A percentile compares a stretch with the other conserved stretches of the same genome.
Evolutionary conservation across 1,140 invertebrate species (phyloP).

Genomic region (Cydia pomonella): DNA sequence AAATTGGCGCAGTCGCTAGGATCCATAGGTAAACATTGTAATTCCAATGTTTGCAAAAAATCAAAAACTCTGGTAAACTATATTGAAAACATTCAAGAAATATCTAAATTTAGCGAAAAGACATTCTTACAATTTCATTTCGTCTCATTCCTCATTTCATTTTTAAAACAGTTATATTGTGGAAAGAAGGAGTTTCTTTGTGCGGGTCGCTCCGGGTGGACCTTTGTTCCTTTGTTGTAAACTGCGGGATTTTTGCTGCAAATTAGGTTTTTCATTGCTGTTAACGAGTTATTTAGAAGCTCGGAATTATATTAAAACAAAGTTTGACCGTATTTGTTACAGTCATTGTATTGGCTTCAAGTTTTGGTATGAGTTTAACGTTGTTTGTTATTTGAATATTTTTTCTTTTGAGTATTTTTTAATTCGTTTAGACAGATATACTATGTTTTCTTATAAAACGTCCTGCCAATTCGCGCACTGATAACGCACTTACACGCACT

Average conservation of each 20-base stretch:
- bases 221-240: slow-evolving; percentile 23
- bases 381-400: slow-evolving; percentile 1
- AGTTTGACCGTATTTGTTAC: slow-evolving; percentile 1
- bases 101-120: not conserved
- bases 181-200: not conserved
- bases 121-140: not conserved
- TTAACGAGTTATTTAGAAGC: slow-evolving; percentile 26
- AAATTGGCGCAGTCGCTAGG: not conserved
- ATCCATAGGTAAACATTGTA: not conserved
- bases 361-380: not conserved
- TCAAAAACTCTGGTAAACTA: no score
- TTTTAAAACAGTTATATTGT: slow-evolving; percentile 3
- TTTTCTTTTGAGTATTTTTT: not conserved
- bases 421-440: not conserved
- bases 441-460: no score
- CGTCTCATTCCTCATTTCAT: slow-evolving; percentile 18
- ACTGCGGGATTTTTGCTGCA: slow-evolving; percentile 14
- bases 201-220: not conserved
- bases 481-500: no score
- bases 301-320: slow-evolving; percentile 15
- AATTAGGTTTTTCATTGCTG: slow-evolving; percentile 26
- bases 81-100: not conserved
- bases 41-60: no score
- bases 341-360: not conserved
- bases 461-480: no score